Percentiles rank a stretch among this genome's conserved stretches.
Conservation (phyloP, 2,113 vertebrate genomes). For the Perognathus longimembris region DNA sequence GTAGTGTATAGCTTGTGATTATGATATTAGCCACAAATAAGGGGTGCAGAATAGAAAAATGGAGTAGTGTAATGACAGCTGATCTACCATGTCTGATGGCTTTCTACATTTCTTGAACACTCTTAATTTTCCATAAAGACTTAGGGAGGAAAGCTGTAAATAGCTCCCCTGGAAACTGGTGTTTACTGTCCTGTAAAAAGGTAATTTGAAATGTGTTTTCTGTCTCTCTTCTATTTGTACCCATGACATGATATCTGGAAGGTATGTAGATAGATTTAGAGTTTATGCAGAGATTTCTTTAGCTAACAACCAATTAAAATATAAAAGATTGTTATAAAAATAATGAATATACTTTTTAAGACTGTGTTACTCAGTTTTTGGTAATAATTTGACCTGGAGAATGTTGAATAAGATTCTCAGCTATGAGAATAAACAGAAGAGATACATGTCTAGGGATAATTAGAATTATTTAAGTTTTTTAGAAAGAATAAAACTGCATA, state of each 20-base stretch:
- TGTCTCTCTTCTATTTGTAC: background rate
- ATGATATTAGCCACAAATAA: background rate
- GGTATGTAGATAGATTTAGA: background rate
- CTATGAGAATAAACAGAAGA: background rate
- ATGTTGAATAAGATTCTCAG: background rate
- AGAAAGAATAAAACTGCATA: background rate
- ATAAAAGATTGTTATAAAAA: background rate
- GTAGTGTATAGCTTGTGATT: background rate
- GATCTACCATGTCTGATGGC: background rate
- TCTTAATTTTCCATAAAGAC: background rate
- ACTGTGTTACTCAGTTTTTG: background rate
- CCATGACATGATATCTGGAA: background rate
- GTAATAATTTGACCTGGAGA: slow-evolving; percentile 1
- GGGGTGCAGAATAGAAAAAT: background rate
- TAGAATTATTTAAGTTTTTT: slow-evolving; percentile 7
- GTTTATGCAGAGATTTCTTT: background rate
- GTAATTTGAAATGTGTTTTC: background rate
- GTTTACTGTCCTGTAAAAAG: background rate
- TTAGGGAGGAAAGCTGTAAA: background rate
- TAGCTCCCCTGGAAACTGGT: background rate
- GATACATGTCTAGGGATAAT: background rate
- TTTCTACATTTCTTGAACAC: background rate
- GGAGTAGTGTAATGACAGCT: background rate
- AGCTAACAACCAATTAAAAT: background rate
- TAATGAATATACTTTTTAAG: background rate